Conservation (phyloP, 2,797 vertebrate species). For the Sebastes matsubarae region DNA sequence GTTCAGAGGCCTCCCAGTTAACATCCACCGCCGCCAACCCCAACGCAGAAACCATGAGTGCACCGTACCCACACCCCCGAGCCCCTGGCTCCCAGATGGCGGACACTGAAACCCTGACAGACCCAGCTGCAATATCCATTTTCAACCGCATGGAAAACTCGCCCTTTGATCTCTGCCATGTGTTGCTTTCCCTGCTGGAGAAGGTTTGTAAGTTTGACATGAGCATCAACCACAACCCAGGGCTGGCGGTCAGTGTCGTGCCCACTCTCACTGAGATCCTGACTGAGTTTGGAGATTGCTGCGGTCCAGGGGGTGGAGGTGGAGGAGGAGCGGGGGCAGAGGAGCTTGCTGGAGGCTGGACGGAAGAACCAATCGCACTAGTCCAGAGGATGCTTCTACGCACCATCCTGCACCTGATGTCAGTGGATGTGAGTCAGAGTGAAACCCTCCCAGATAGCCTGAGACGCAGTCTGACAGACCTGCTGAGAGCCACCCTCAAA, state of each 20-base stretch:
- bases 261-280: conserved; percentile 95
- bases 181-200: conserved; percentile 93
- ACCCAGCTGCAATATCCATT: conserved; percentile 84
- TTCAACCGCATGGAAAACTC: conserved; percentile 89
- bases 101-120: conserved; percentile 81
- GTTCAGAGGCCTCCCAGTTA: conserved; percentile 60
- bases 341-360: conserved; percentile 90
- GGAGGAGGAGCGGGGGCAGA: conserved; percentile 78
- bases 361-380: conserved; percentile 92
- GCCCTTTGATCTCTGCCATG: conserved; percentile 93
- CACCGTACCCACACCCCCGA: conserved; percentile 73
- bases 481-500: conserved; percentile 92
- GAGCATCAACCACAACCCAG: conserved; percentile 89
- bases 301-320: conserved; percentile 73
- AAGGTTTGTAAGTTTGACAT: conserved; percentile 96
- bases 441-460: conserved; percentile 91
- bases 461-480: conserved; percentile 89
- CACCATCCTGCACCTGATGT: conserved; percentile 92
- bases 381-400: conserved; percentile 95
- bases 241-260: conserved; percentile 89
- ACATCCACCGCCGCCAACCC: conserved; percentile 22
- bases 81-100: conserved; percentile 69
- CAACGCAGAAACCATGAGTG: conserved; percentile 69
- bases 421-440: conserved; percentile 87
- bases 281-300: conserved; percentile 90